These are phyloP conservation scores for Coracias cyanogaster DNA, from an alignment of 2,797 vertebrate species.

Conservation along the genomic window DNA sequence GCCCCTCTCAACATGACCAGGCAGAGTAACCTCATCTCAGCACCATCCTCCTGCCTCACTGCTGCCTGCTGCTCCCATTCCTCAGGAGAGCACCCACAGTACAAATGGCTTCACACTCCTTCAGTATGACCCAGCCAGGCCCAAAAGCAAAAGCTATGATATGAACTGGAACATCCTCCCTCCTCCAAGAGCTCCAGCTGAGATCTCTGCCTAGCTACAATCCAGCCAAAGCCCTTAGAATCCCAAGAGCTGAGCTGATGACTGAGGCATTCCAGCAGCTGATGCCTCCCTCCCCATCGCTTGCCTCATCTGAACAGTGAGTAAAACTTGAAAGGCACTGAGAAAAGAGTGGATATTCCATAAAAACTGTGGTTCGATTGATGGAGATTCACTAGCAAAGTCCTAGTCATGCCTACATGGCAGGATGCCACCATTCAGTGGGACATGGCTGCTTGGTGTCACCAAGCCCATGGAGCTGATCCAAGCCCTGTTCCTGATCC, in stretches of 20 bases:
- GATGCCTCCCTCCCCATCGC: conserved; percentile 51
- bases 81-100: background rate
- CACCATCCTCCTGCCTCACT: background rate
- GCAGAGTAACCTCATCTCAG: background rate
- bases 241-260: conserved; percentile 30
- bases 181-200: background rate
- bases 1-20: fast-evolving
- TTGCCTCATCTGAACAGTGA: conserved; percentile 51
- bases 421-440: no score
- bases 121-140: background rate
- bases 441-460: no score
- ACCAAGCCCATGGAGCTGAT: no score
- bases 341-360: background rate
- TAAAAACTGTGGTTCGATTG: background rate
- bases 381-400: no score
- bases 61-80: background rate
- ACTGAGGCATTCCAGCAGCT: conserved; percentile 69
- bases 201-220: conserved; percentile 35
- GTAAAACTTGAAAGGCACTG: background rate
- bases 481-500: no score
- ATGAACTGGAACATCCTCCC: background rate
- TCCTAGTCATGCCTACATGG: no score
- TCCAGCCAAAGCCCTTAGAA: conserved; percentile 11
- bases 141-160: background rate
- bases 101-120: conserved; percentile 1